phyloP scores from a whole-genome alignment of 2,113 vertebrate genomes.

The Porphyrio hochstetteri region DNA sequence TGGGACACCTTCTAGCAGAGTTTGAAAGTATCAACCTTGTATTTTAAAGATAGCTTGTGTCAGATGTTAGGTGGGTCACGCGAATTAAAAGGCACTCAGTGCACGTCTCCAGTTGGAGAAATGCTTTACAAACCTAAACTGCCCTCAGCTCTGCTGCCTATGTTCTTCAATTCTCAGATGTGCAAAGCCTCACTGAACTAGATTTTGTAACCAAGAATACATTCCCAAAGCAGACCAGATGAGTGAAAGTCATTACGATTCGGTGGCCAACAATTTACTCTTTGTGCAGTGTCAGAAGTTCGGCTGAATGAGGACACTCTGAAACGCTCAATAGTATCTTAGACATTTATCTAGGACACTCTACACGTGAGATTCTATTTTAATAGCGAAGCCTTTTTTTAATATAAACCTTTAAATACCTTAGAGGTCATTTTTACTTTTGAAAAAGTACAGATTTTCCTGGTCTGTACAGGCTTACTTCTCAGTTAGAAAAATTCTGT shows the following conservation, averaged over 20 bases:
- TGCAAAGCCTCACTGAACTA: slow-evolving; percentile 46
- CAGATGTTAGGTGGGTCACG: not conserved
- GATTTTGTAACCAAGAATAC: slow-evolving; percentile 66
- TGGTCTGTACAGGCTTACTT: slow-evolving; percentile 12
- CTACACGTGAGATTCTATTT: slow-evolving; percentile 72
- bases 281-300: slow-evolving; percentile 37
- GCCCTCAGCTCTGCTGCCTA: not conserved
- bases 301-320: slow-evolving; percentile 71
- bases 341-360: slow-evolving; percentile 72
- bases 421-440: slow-evolving; percentile 71
- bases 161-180: slow-evolving; percentile 44
- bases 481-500: not conserved
- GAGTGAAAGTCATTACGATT: slow-evolving; percentile 52
- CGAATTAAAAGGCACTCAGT: not conserved
- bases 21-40: not conserved
- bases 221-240: slow-evolving; percentile 18
- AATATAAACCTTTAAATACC: slow-evolving; percentile 64
- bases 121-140: not conserved
- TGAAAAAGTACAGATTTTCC: slow-evolving; percentile 46
- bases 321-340: slow-evolving; percentile 63
- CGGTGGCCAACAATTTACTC: slow-evolving; percentile 22
- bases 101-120: not conserved
- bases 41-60: not conserved
- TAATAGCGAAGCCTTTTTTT: slow-evolving; percentile 65
- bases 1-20: not conserved